Percentiles rank a stretch among this genome's conserved stretches.
Conservation (phyloP, 64 coral and sea anemone genomes). For the Porites australiensis region DNA sequence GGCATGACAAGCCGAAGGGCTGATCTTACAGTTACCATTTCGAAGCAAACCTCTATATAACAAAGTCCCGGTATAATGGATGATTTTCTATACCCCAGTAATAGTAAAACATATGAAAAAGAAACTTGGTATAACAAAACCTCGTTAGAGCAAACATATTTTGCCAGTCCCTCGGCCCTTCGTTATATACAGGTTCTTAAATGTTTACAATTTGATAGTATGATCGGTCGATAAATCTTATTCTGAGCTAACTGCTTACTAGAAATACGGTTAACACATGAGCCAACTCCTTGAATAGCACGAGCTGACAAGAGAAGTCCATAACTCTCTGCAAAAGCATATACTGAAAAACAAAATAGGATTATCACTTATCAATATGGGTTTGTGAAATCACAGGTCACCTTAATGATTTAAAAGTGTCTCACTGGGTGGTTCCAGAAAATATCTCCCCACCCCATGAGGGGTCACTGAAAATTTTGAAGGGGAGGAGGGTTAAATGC, state of each 20-base stretch:
- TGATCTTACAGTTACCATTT: background rate
- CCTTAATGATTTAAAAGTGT: no score
- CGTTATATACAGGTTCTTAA: background rate
- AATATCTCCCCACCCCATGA: no score
- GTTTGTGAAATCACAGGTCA: no score
- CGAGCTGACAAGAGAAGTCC: conserved; percentile 39
- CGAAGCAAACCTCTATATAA: background rate
- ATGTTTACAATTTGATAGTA: no score
- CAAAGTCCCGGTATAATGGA: background rate
- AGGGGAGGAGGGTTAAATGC: no score
- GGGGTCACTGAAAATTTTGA: no score
- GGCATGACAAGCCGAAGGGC: background rate
- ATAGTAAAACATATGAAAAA: no score
- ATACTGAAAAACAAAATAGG: background rate
- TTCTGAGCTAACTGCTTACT: background rate
- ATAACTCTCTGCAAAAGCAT: conserved; percentile 48
- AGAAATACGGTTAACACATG: conserved; percentile 17
- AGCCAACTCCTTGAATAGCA: conserved; percentile 49
- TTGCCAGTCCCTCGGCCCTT: background rate
- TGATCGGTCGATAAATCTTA: no score
- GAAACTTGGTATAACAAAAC: no score
- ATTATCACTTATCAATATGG: no score
- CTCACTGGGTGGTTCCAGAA: no score
- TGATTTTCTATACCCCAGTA: background rate
- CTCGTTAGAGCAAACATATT: no score